phyloP scores from a whole-genome alignment of 2,888 invertebrate species.

The Tetragonisca angustula region DNA sequence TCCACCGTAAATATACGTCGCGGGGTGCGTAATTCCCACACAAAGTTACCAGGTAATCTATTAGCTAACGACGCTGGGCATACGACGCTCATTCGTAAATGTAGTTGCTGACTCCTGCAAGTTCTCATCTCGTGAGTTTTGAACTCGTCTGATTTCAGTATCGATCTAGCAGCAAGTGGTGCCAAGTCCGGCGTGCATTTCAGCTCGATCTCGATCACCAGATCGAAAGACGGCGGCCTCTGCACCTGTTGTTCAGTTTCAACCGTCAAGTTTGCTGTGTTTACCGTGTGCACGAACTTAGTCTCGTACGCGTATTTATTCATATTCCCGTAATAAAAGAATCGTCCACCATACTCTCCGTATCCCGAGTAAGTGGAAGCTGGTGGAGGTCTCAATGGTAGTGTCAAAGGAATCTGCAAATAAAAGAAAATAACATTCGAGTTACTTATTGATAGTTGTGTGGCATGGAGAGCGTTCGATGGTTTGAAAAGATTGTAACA shows the following conservation, averaged over 20 bases:
- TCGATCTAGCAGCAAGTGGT: constrained; percentile 74
- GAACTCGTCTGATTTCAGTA: constrained; percentile 74
- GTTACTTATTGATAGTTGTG: not conserved
- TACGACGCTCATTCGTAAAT: constrained; percentile 73
- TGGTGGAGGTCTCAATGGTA: constrained; percentile 69
- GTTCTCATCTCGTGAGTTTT: constrained; percentile 61
- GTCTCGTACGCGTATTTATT: constrained; percentile 79
- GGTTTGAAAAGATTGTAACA: too few relatives aligned
- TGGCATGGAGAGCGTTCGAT: too few relatives aligned
- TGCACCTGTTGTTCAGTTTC: constrained; percentile 58
- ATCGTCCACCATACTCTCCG: constrained; percentile 80
- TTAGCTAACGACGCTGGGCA: constrained; percentile 78
- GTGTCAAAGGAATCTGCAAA: constrained; percentile 49
- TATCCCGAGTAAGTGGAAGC: constrained; percentile 81
- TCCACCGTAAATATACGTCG: constrained; percentile 32
- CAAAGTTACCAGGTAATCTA: constrained; percentile 77
- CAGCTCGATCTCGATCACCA: constrained; percentile 77
- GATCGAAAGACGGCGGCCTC: constrained; percentile 69
- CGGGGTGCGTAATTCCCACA: constrained; percentile 76
- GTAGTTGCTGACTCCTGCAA: constrained; percentile 70
- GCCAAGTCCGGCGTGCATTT: constrained; percentile 81
- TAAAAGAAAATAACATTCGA: not conserved
- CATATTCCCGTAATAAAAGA: constrained; percentile 82
- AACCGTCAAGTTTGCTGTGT: constrained; percentile 50
- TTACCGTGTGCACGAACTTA: constrained; percentile 69